These are phyloP conservation scores for Mallotus villosus DNA, from an alignment of 2,797 vertebrate species.

Conservation along the genomic window DNA sequence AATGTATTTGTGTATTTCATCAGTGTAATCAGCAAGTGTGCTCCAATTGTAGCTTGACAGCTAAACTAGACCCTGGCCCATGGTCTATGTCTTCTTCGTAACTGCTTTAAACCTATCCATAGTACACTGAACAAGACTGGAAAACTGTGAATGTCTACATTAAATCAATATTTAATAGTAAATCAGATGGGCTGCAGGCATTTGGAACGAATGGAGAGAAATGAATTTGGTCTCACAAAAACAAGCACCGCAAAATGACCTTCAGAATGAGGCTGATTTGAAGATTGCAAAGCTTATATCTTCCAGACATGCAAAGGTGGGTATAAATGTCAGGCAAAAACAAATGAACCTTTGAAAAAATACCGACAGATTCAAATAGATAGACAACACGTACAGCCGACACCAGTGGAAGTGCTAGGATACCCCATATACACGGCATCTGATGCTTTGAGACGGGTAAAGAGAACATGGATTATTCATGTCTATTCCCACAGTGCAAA, in stretches of 20 bases:
- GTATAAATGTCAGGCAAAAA: background rate
- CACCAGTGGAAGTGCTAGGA: slow-evolving; percentile 47
- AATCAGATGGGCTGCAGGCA: background rate
- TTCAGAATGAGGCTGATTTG: background rate
- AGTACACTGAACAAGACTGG: background rate
- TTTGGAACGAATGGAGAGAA: background rate
- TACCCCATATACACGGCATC: slow-evolving; percentile 21
- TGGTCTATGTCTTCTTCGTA: background rate
- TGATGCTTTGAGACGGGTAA: slow-evolving; percentile 59
- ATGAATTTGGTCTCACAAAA: background rate
- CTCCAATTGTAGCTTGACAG: background rate
- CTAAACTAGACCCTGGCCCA: background rate
- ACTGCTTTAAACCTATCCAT: background rate
- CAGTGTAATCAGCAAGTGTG: background rate
- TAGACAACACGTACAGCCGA: slow-evolving; percentile 46
- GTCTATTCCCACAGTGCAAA: slow-evolving; percentile 71
- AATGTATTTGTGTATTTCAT: background rate
- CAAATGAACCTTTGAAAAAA: slow-evolving; percentile 10
- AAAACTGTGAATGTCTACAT: background rate
- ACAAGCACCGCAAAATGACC: background rate
- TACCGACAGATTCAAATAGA: slow-evolving; percentile 29
- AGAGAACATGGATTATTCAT: slow-evolving; percentile 81
- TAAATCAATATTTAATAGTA: slow-evolving; percentile 1
- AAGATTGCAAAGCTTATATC: background rate
- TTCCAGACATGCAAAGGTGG: background rate